Conservation (phyloP, 2,888 invertebrate genomes). For the Orthosia cruda region DNA sequence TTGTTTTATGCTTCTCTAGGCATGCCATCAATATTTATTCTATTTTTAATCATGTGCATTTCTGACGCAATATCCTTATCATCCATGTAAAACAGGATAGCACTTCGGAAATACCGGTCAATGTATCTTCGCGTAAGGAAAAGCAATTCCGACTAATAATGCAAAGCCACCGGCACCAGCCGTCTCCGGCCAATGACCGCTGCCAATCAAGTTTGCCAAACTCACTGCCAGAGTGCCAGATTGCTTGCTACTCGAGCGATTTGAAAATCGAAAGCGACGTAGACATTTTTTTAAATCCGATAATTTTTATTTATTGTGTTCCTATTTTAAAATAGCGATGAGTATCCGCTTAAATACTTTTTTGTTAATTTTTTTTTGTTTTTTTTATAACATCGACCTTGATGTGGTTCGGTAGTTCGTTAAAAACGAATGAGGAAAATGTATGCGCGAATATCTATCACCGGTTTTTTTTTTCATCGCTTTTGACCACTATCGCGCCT, state of each 20-base stretch:
- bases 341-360: background rate
- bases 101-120: conserved; percentile 40
- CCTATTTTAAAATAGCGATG: conserved; percentile 2
- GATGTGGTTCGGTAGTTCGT: background rate
- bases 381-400: conserved; percentile 11
- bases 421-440: conserved; percentile 41
- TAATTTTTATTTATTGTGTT: conserved; percentile 10
- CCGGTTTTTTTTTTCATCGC: too few species aligned
- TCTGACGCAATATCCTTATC: background rate
- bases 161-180: conserved; percentile 38
- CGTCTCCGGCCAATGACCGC: conserved; percentile 62
- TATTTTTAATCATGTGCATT: background rate
- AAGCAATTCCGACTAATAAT: conserved; percentile 60
- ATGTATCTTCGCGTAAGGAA: conserved; percentile 49
- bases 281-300: background rate
- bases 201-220: conserved; percentile 68
- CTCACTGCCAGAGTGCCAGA: conserved; percentile 22
- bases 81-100: conserved; percentile 27
- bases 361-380: background rate
- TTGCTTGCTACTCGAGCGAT: conserved; percentile 15
- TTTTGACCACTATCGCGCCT: too few species aligned
- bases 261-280: conserved; percentile 58
- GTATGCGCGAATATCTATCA: too few species aligned
- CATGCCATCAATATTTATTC: too few species aligned
- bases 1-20: too few species aligned